phyloP scores from a whole-genome alignment of 2,888 invertebrate genomes.

The Hipparchia semele region DNA sequence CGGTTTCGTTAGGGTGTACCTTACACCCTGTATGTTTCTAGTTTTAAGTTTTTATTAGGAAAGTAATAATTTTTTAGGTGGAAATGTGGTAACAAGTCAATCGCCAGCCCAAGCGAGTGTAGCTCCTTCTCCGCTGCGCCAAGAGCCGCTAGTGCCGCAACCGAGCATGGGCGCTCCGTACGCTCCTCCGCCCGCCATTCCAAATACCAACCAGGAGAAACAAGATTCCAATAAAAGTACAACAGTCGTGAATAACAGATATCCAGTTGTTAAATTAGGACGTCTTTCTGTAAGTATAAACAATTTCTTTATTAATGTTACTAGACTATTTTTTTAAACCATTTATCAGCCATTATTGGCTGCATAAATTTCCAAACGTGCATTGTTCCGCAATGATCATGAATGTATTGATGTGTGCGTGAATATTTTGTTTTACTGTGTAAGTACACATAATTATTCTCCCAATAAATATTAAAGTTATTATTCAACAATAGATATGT shows the following conservation, averaged over 20 bases:
- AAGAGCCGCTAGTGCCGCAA: constrained; percentile 79
- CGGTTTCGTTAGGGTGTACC: no score
- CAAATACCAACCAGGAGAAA: constrained; percentile 56
- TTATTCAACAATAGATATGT: no score
- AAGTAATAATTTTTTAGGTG: no score
- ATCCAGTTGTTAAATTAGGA: constrained; percentile 77
- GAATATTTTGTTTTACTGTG: no score
- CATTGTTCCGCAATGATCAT: no score
- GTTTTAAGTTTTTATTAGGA: no score
- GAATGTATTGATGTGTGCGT: no score
- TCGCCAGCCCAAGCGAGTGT: constrained; percentile 86
- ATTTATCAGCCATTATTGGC: no score
- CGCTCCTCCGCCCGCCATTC: constrained; percentile 52
- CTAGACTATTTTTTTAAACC: neutral
- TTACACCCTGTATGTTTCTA: no score
- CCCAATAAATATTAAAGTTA: no score
- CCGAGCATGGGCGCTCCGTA: constrained; percentile 77
- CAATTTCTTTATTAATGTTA: neutral
- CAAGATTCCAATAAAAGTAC: constrained; percentile 63
- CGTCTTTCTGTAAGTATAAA: constrained; percentile 71
- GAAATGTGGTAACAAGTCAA: constrained; percentile 78
- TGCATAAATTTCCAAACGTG: no score
- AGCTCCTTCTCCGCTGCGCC: constrained; percentile 81
- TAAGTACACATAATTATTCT: no score
- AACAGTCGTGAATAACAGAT: constrained; percentile 63